Conservation (phyloP, 64 coral and sea anemone species). For the Astreopora myriophthalma region DNA sequence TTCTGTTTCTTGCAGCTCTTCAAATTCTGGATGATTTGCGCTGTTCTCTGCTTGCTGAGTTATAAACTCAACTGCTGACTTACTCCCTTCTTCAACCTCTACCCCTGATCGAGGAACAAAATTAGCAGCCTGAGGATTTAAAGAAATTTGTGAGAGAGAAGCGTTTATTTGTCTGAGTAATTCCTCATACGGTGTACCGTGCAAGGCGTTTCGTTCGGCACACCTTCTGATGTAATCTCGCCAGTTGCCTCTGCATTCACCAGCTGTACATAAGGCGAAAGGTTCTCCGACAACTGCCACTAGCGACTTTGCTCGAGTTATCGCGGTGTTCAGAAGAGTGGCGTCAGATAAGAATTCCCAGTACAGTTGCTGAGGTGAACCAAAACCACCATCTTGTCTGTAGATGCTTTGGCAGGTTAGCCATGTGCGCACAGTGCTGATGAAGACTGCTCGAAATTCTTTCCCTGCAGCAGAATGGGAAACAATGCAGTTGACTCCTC, state of each 20-base stretch:
- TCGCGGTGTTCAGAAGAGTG: slow-evolving; percentile 58
- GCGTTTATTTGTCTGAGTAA: background rate
- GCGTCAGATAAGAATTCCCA: slow-evolving; percentile 67
- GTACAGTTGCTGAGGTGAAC: background rate
- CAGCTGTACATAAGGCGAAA: slow-evolving; percentile 42
- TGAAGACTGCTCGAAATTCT: slow-evolving; percentile 51
- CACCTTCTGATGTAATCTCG: no score
- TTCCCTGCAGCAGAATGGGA: background rate
- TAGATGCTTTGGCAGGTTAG: background rate
- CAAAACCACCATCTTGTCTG: background rate
- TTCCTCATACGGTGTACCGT: no score
- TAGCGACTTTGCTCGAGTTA: slow-evolving; percentile 62
- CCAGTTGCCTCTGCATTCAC: no score
- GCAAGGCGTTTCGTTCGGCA: no score
- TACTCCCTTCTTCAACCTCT: no score
- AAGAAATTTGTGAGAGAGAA: background rate
- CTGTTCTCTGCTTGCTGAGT: background rate
- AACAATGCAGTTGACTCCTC: background rate
- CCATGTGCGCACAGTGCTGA: slow-evolving; percentile 59
- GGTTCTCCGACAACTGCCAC: slow-evolving; percentile 62
- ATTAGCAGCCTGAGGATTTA: slow-evolving; percentile 22
- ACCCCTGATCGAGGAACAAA: slow-evolving; percentile 62
- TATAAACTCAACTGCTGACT: background rate
- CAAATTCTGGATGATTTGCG: background rate
- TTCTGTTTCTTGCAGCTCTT: background rate